These are phyloP conservation scores for Rhabdophis nuchalis DNA, from an alignment of 2,797 vertebrate species.

Conservation along the genomic window DNA sequence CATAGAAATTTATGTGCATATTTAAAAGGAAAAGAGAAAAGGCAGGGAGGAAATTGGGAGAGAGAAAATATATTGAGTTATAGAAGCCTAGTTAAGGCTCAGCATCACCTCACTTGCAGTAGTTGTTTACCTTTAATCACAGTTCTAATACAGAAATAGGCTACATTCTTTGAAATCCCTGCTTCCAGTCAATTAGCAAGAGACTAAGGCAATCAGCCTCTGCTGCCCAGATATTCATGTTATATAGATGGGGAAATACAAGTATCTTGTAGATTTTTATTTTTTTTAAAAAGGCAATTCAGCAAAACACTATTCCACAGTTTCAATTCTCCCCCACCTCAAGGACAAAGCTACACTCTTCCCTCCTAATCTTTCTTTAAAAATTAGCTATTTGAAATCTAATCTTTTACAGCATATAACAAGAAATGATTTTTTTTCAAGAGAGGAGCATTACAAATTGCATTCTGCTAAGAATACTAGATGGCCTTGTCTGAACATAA, in stretches of 20 bases:
- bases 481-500: neutral
- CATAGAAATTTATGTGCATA: neutral
- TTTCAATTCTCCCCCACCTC: neutral
- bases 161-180: neutral
- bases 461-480: constrained; percentile 12
- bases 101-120: neutral
- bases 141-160: neutral
- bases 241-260: neutral
- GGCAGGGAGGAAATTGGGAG: neutral
- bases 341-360: neutral
- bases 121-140: neutral
- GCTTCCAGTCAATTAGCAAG: neutral
- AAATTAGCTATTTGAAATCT: neutral
- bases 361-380: neutral
- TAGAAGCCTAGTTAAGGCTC: neutral
- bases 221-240: neutral
- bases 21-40: neutral
- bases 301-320: neutral
- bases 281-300: neutral
- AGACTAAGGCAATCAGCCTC: neutral
- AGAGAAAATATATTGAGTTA: neutral
- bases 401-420: neutral
- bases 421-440: neutral
- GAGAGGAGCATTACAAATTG: neutral
- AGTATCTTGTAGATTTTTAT: neutral